Percentiles rank a stretch among this genome's conserved stretches.
Evolutionary conservation across 2,113 vertebrate genomes (phyloP).

Genomic region (Periophthalmodon schlosseri): DNA sequence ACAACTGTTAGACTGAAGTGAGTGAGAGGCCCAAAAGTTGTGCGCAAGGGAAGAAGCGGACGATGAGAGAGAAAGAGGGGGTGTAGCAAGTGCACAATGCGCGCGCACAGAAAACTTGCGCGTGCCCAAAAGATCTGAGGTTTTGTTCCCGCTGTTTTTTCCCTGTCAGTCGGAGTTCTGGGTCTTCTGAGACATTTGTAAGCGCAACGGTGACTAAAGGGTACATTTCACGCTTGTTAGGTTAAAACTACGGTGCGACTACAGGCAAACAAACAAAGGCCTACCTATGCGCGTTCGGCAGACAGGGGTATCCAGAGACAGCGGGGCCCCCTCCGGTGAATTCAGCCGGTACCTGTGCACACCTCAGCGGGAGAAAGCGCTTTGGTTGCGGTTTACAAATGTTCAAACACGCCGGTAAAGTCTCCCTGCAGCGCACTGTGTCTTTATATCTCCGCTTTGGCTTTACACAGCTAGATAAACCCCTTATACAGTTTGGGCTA

Average conservation of each 20-base stretch:
- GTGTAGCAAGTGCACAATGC: constrained; percentile 31
- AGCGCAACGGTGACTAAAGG: background rate
- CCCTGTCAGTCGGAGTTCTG: constrained; percentile 16
- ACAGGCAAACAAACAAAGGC: constrained; percentile 26
- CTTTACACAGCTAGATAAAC: constrained; percentile 79
- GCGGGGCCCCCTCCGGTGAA: background rate
- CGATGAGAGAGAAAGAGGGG: background rate
- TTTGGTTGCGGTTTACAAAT: constrained; percentile 60
- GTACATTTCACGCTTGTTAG: background rate
- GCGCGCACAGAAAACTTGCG: constrained; percentile 33
- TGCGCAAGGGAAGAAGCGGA: background rate
- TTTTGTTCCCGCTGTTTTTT: constrained; percentile 6
- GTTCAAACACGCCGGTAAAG: constrained; percentile 66
- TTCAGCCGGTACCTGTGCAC: constrained; percentile 6
- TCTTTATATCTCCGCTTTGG: constrained; percentile 78
- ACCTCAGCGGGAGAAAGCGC: constrained; percentile 56
- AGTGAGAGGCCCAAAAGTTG: background rate
- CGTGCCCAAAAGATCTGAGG: constrained; percentile 29
- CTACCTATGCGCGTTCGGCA: constrained; percentile 55
- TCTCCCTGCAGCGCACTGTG: constrained; percentile 69
- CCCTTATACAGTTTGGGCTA: constrained; percentile 81
- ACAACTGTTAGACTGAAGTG: too few species aligned
- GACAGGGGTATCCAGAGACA: constrained; percentile 33
- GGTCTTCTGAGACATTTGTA: background rate
- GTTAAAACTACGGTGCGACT: constrained; percentile 10